A percentile compares a stretch with the other conserved stretches of the same genome.
Conservation (phyloP, 1,140 invertebrate species). For the Helicoverpa zea region DNA sequence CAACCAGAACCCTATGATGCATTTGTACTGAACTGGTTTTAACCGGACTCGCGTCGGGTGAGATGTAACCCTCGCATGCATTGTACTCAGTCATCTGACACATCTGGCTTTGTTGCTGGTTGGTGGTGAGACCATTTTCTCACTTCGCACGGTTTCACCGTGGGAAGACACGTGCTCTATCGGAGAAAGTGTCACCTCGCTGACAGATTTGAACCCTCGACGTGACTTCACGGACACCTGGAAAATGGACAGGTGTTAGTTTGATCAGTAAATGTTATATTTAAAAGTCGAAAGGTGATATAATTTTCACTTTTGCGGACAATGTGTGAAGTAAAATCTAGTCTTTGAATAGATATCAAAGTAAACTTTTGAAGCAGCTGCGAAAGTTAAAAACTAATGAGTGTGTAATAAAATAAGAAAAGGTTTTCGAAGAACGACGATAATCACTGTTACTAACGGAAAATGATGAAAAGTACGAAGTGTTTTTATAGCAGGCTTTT, state of each 20-base stretch:
- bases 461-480: too few species aligned
- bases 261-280: conserved; percentile 28
- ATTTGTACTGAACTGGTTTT: conserved; percentile 64
- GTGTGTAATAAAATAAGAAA: not conserved
- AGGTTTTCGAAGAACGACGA: not conserved
- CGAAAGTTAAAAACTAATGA: too few species aligned
- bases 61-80: conserved; percentile 62
- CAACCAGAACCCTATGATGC: conserved; percentile 56
- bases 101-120: conserved; percentile 71
- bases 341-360: not conserved
- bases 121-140: conserved; percentile 78
- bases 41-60: conserved; percentile 73
- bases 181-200: conserved; percentile 79
- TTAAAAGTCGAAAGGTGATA: conserved; percentile 59
- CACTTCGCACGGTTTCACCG: conserved; percentile 82
- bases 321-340: conserved; percentile 5
- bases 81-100: conserved; percentile 75
- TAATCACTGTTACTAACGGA: too few species aligned
- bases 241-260: conserved; percentile 67
- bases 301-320: conserved; percentile 27
- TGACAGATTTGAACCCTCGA: conserved; percentile 68
- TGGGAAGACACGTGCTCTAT: conserved; percentile 75
- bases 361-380: not conserved
- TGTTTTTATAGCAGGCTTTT: too few species aligned
- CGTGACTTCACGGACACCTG: conserved; percentile 76